These are phyloP conservation scores for Nothoprocta perdicaria DNA, from an alignment of 2,113 vertebrate genomes.

Conservation along the genomic window DNA sequence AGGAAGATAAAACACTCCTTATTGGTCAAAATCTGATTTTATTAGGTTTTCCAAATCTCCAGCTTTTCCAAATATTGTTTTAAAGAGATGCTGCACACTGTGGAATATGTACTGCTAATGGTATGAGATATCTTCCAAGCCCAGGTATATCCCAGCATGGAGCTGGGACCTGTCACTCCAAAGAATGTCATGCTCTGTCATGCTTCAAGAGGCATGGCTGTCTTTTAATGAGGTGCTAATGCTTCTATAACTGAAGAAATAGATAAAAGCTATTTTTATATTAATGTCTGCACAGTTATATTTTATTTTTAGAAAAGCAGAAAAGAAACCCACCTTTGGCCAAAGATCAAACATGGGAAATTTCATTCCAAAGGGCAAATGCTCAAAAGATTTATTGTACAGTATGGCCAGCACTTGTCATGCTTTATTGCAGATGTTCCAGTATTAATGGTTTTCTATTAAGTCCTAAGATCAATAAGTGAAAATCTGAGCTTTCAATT, in stretches of 20 bases:
- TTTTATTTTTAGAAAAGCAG: neutral
- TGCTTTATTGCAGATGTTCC: neutral
- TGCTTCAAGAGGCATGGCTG: neutral
- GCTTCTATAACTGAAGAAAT: neutral
- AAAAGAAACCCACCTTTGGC: neutral
- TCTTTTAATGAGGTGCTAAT: neutral
- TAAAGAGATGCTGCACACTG: neutral
- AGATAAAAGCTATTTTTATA: neutral
- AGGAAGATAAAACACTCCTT: neutral
- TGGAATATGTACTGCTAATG: neutral
- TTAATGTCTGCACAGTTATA: rapidly evolving
- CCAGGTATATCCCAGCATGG: neutral
- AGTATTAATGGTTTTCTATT: neutral
- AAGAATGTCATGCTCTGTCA: neutral
- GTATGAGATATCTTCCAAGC: neutral
- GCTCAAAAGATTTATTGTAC: neutral
- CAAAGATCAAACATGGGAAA: neutral
- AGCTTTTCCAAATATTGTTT: neutral
- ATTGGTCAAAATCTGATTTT: neutral
- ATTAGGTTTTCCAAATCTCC: neutral
- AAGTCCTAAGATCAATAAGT: neutral
- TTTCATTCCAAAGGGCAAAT: neutral
- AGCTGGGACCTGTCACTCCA: neutral
- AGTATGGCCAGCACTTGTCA: neutral
- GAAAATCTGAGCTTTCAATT: neutral